Percentiles rank a stretch among this genome's conserved stretches.
Evolutionary conservation across 2,888 invertebrate species (phyloP).

Genomic region (Hydropsyche betteni): DNA sequence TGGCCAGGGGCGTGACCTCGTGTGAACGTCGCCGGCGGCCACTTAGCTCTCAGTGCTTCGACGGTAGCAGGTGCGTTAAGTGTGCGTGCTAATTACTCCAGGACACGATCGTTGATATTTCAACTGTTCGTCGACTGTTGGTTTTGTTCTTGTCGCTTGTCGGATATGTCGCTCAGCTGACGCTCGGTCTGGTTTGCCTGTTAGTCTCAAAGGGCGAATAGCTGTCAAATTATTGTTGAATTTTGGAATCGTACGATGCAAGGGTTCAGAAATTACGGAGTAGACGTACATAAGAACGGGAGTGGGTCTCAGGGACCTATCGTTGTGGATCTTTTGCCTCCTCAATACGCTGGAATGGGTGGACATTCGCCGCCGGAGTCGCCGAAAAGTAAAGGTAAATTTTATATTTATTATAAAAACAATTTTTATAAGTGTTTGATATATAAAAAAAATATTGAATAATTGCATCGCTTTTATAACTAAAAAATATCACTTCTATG

Average conservation of each 20-base stretch:
- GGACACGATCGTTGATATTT: too few species aligned
- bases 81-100: constrained; percentile 4
- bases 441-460: too few species aligned
- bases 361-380: constrained; percentile 63
- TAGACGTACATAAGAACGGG: constrained; percentile 55
- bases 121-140: too few species aligned
- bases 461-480: too few species aligned
- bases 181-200: not conserved
- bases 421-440: too few species aligned
- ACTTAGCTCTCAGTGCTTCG: not conserved
- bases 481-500: too few species aligned
- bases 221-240: not conserved
- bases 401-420: too few species aligned
- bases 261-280: constrained; percentile 60
- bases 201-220: not conserved
- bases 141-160: too few species aligned
- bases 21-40: not conserved
- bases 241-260: constrained; percentile 56
- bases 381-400: constrained; percentile 62
- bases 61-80: constrained; percentile 18
- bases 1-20: not conserved
- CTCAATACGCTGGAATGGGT: constrained; percentile 62
- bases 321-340: constrained; percentile 69
- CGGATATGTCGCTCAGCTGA: constrained; percentile 19
- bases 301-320: constrained; percentile 60